Conservation (phyloP, 2,113 vertebrate species). For the Artemisiospiza belli region DNA sequence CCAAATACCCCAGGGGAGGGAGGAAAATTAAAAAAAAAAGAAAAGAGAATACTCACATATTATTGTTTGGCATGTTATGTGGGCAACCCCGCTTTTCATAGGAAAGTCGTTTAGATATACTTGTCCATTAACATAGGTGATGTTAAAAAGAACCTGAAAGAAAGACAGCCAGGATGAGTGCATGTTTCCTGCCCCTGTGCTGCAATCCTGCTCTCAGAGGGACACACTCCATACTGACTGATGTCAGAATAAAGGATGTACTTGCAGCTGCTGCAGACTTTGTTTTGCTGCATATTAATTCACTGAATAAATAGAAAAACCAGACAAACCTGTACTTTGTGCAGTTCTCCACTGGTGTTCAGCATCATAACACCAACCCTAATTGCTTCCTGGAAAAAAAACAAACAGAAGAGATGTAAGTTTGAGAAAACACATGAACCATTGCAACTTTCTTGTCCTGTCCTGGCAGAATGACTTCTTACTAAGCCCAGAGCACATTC, state of each 20-base stretch:
- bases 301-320: not conserved
- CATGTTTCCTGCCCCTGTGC: not conserved
- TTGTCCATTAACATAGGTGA: constrained; percentile 79
- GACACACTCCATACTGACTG: not conserved
- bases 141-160: constrained; percentile 80
- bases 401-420: not conserved
- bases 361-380: constrained; percentile 82
- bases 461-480: rapidly evolving
- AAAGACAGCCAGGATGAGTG: constrained; percentile 12
- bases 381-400: constrained; percentile 79
- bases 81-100: constrained; percentile 85
- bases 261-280: not conserved
- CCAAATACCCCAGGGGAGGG: not conserved
- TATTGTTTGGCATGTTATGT: constrained; percentile 84
- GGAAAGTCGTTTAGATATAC: constrained; percentile 88
- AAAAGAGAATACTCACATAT: constrained; percentile 81
- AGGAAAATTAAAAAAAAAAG: not conserved
- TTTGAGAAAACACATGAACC: not conserved
- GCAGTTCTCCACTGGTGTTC: constrained; percentile 72
- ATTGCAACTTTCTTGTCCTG: not conserved
- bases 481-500: not conserved
- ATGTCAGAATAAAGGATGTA: not conserved
- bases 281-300: not conserved
- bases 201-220: not conserved
- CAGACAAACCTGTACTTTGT: constrained; percentile 82